Evolutionary conservation across 2,113 vertebrate species (phyloP), one percentile per base, ranked within the genome.

Genomic region (Tricholaema leucomelas): DNA sequence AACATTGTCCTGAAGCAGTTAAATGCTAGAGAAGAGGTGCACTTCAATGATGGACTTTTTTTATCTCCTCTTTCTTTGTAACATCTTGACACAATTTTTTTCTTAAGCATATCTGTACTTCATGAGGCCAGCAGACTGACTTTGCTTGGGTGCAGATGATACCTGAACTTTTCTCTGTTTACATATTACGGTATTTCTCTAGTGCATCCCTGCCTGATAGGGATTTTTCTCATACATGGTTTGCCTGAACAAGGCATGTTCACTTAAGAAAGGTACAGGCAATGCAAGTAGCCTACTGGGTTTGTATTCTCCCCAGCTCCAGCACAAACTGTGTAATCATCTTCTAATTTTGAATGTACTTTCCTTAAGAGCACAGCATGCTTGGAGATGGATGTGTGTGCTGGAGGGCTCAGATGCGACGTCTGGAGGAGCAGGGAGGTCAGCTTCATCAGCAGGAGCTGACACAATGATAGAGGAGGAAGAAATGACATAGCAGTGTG

Each of bases 381-480:
- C 81, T 23, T 23, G 78, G 73, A 89, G 92, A 80, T 0, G 31
- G 65, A 59, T 89, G 85, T 58, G 40, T 66, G 60, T 54, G 85
- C 73, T 84, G 69, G 54, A 79, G 84, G 92, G 87, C 77, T 42
- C 2, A 5, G 73, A 60, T 91, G 64, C 72, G 56, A 23, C 0
- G 60, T 65, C 64, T 83, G 81, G 55, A 80, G 67, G 73, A 92
- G 73, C 94, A 77, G 81, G 69, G 56, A 89, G 92, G 85, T 87
- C 90, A 92, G 91, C 66, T 85, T n/a, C 81, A 87, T 72, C 92
- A 87, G 82, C 79, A 13, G 85, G 85, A 79, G 80, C 88, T 93
- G 94, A 71, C 76, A 87, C 91, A 82, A 15, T 72, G 86, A 79
- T 59, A 64, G 79, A 93, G 66, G 83, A 91, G 83, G 79, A 85